These are phyloP conservation scores for Halictus ligatus DNA, from an alignment of 2,888 invertebrate genomes.

Conservation along the genomic window DNA sequence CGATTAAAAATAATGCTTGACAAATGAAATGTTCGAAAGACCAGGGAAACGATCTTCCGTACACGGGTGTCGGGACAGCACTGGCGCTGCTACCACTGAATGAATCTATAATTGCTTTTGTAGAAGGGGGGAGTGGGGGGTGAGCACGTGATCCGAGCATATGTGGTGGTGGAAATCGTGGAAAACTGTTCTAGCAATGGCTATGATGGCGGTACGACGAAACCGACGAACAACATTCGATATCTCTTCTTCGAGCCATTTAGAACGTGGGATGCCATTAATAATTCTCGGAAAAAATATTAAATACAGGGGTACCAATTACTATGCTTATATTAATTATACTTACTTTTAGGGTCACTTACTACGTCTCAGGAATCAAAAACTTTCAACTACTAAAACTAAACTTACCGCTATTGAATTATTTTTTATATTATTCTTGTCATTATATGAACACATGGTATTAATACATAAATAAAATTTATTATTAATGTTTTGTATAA, in stretches of 20 bases:
- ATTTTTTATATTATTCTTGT: neutral
- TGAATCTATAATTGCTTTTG: conserved; percentile 75
- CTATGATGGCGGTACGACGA: neutral
- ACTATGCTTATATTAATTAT: no score
- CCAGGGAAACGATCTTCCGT: neutral
- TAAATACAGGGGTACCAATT: neutral
- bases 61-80: conserved; percentile 52
- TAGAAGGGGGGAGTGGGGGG: conserved; percentile 15
- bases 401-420: neutral
- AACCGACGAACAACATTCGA: conserved; percentile 4
- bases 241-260: neutral
- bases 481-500: neutral
- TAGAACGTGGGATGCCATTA: neutral
- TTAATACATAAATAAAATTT: neutral
- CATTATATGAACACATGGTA: neutral
- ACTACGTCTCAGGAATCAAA: neutral
- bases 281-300: neutral
- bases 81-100: conserved; percentile 72
- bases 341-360: no score
- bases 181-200: conserved; percentile 60
- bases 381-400: no score
- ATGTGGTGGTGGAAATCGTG: conserved; percentile 66
- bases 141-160: conserved; percentile 38
- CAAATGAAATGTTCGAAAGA: neutral
- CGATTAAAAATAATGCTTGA: neutral